Evolutionary conservation across 2,113 vertebrate genomes (phyloP).

Genomic region (Oxyruncus cristatus): DNA sequence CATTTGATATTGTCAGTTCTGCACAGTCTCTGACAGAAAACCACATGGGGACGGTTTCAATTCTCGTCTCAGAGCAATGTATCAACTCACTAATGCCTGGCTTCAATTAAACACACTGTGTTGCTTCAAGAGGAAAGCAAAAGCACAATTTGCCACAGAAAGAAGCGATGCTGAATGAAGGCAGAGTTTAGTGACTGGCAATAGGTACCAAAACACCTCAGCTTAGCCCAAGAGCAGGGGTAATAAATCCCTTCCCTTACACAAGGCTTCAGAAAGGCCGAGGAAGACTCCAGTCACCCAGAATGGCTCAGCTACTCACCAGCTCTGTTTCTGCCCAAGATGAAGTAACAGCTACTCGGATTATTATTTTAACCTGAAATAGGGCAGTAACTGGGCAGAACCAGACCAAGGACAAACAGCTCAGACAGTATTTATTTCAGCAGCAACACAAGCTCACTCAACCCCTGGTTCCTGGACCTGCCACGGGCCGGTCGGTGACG

Average conservation of each 20-base stretch:
- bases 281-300: not conserved
- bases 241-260: not conserved
- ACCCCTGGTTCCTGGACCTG: not conserved
- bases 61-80: not conserved
- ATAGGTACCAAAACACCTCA: accelerated
- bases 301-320: not conserved
- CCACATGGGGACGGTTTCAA: not conserved
- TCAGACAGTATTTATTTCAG: not conserved
- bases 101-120: not conserved
- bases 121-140: not conserved
- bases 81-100: not conserved
- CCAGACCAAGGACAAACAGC: not conserved
- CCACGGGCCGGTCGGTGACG: accelerated
- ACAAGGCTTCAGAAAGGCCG: not conserved
- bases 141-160: not conserved
- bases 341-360: not conserved
- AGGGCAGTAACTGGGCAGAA: not conserved
- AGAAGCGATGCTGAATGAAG: not conserved
- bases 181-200: not conserved
- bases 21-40: not conserved
- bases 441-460: not conserved
- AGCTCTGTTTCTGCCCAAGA: not conserved
- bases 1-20: not conserved
- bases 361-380: not conserved
- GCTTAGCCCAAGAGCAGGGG: not conserved